These are phyloP conservation scores for Aphodius granarius DNA, from an alignment of 2,888 invertebrate species.

Conservation along the genomic window DNA sequence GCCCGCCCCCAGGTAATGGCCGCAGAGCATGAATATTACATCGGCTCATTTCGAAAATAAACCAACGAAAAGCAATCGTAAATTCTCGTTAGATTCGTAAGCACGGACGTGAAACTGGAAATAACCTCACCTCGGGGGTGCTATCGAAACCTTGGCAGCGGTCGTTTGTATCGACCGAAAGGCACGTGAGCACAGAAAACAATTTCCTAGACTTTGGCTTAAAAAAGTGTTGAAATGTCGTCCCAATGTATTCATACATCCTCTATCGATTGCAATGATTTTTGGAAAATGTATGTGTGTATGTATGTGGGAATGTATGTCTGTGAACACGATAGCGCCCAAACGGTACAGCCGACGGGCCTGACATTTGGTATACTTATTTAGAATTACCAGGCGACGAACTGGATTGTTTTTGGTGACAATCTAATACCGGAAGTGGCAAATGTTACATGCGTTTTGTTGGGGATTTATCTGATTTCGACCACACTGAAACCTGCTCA, in stretches of 20 bases:
- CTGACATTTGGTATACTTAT: no score
- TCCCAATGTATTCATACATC: neutral
- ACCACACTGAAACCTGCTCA: no score
- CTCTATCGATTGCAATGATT: no score
- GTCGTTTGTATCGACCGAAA: neutral
- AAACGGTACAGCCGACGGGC: no score
- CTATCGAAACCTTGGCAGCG: neutral
- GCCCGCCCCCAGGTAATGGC: neutral
- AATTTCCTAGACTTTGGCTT: neutral
- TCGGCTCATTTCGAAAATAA: neutral
- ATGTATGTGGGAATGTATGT: neutral
- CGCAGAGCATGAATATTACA: neutral
- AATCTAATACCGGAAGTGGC: no score
- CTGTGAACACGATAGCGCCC: no score
- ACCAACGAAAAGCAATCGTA: neutral
- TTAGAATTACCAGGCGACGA: no score
- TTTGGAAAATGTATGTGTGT: neutral
- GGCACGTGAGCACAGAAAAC: neutral
- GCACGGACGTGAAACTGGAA: neutral
- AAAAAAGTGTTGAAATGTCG: neutral
- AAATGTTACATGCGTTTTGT: no score
- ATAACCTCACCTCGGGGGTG: neutral
- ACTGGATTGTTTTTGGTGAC: no score
- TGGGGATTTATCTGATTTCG: no score
- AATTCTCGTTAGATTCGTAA: neutral